Base-by-base conservation (phyloP, 2,113 vertebrate species). In the Lipophrys pholis region DNA sequence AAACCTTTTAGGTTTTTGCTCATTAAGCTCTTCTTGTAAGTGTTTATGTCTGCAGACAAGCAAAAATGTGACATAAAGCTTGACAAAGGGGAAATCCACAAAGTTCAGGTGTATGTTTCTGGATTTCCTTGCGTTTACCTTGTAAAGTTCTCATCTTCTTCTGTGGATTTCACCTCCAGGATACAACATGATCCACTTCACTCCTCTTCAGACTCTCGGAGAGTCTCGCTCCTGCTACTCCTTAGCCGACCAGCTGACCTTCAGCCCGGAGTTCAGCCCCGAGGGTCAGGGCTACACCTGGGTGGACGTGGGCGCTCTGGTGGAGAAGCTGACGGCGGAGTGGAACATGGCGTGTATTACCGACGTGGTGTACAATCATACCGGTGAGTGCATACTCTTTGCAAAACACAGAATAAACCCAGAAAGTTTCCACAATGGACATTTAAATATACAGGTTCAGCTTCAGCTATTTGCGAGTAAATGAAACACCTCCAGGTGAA, bases 301-400 rank as follows among this genome's bases (percentile, higher is more conserved):
- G 91, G 43, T 12, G 0, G 81, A 92, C 0, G 84, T 92, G 21
- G 90, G 81, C 1, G 78, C 61, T 0, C 72, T 89, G 54, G 90
- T 92, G 67, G 84, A 88, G 42, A 90, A 73, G 73, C 2, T 92
- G 1, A 77, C 38, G 72, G 80, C n/a, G 0, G 90, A 91, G 4
- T 92, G 91, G 91, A 81, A 85, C 58, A 80, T 89, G 74, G 45
- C 91, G 54, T 92, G 86, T 17, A 92, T 92, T 5, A 92, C 91
- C 4, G 91, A 92, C 11, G 90, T 92, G 55, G 91, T 92, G 39
- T 92, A 92, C 16, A 92, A 92, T 45, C 91, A 92, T 8, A 92
- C 91, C 10, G 91, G 91, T 92, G 58, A 80, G 87, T 51, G 15
- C 15, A 40, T 45, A 42, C 35, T 6, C 40, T 46, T 12, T 45